phyloP scores from a whole-genome alignment of 2,888 invertebrate genomes.

The Limnephilus auricula region DNA sequence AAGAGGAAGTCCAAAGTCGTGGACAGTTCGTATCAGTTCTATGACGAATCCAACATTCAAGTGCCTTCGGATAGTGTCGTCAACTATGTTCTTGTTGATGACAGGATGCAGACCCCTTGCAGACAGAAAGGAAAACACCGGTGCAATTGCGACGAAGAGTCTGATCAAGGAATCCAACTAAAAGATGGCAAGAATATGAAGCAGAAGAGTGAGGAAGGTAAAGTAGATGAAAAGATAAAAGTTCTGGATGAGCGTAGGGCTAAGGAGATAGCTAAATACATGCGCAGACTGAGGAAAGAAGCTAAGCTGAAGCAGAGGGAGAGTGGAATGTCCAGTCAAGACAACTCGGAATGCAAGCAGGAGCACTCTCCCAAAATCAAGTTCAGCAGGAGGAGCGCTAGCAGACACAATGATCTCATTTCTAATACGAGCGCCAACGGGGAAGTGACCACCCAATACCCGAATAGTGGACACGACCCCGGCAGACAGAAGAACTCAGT shows the following conservation, averaged over 20 bases:
- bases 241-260: conserved; percentile 72
- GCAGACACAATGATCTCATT: conserved; percentile 57
- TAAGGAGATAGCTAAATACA: conserved; percentile 77
- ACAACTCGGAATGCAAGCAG: conserved; percentile 53
- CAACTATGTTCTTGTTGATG: conserved; percentile 77
- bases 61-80: conserved; percentile 65
- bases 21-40: conserved; percentile 57
- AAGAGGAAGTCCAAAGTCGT: conserved; percentile 60
- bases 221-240: conserved; percentile 70
- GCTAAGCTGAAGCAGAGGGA: conserved; percentile 74
- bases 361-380: conserved; percentile 16
- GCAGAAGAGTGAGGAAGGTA: conserved; percentile 68
- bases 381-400: neutral
- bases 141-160: conserved; percentile 86
- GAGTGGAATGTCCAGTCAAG: conserved; percentile 68
- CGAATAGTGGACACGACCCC: neutral
- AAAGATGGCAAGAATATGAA: conserved; percentile 68
- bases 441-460: neutral
- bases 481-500: conserved; percentile 32
- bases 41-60: conserved; percentile 50
- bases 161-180: conserved; percentile 71
- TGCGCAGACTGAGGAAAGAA: conserved; percentile 74
- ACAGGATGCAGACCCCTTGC: conserved; percentile 84
- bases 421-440: conserved; percentile 44
- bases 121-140: conserved; percentile 87